Evolutionary conservation across 2,797 vertebrate genomes (phyloP).

Genomic region (Bradypus variegatus): DNA sequence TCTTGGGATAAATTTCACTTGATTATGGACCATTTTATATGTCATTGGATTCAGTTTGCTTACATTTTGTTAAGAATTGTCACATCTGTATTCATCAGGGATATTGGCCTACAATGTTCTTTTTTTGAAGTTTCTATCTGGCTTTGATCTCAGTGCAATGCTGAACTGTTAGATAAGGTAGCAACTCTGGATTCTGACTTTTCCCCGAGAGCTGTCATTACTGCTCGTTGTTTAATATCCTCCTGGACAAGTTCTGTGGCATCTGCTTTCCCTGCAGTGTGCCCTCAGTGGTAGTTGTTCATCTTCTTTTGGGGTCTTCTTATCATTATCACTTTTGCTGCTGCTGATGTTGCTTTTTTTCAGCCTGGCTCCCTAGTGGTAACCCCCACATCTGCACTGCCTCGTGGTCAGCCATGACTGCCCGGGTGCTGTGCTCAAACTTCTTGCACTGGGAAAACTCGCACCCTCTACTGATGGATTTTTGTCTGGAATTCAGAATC

Average conservation of each 20-base stretch:
- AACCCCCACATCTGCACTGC: not conserved
- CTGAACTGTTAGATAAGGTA: accelerated
- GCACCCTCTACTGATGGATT: accelerated
- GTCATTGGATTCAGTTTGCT: not conserved
- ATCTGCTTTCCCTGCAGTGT: not conserved
- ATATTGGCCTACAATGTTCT: not conserved
- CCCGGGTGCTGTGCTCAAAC: not conserved
- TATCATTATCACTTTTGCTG: too few relatives aligned
- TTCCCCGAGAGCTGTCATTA: not conserved
- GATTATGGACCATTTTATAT: not conserved
- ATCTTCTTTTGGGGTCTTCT: accelerated
- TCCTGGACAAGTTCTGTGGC: accelerated
- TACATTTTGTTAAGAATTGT: not conserved
- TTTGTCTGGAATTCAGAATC: not conserved
- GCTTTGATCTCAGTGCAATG: not conserved
- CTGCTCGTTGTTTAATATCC: not conserved
- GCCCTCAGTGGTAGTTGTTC: not conserved
- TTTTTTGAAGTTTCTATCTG: too few relatives aligned
- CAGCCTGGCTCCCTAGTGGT: not conserved
- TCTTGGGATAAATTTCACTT: not conserved
- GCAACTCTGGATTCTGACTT: too few relatives aligned
- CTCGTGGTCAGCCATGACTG: too few relatives aligned
- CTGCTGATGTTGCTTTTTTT: not conserved
- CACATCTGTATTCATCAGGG: not conserved
- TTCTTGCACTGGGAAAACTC: too few relatives aligned